Evolutionary conservation across 2,888 invertebrate species (phyloP).

Genomic region (Agrochola lota): DNA sequence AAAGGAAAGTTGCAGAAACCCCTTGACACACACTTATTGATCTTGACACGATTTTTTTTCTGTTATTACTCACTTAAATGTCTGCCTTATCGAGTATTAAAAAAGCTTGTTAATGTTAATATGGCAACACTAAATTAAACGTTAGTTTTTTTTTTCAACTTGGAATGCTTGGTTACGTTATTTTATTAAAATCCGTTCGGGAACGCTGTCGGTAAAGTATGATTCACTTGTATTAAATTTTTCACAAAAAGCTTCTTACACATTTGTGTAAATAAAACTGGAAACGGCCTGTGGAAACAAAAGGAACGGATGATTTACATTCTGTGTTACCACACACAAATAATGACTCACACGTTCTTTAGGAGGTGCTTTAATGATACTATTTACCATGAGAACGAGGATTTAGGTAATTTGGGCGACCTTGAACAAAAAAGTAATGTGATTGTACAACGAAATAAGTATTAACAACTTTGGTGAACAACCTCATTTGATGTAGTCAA

Average conservation of each 20-base stretch:
- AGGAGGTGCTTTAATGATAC: constrained; percentile 70
- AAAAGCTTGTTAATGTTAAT: constrained; percentile 81
- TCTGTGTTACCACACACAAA: constrained; percentile 77
- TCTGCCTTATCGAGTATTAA: constrained; percentile 67
- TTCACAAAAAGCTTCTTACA: constrained; percentile 80
- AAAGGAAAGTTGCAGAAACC: constrained; percentile 88
- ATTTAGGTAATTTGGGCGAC: constrained; percentile 69
- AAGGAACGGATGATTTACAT: constrained; percentile 78
- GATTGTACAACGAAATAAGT: constrained; percentile 41
- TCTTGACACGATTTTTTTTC: constrained; percentile 87
- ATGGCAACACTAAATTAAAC: constrained; percentile 85
- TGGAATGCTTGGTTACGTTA: constrained; percentile 86
- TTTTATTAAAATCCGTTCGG: constrained; percentile 74
- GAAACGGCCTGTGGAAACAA: constrained; percentile 81
- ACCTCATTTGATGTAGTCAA: constrained; percentile 55
- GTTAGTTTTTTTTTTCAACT: constrained; percentile 78
- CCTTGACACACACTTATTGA: constrained; percentile 89
- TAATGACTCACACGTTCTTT: constrained; percentile 79
- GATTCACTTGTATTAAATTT: constrained; percentile 79
- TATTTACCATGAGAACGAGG: constrained; percentile 67
- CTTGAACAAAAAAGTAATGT: constrained; percentile 58
- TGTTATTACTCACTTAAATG: constrained; percentile 76
- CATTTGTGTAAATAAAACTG: constrained; percentile 86
- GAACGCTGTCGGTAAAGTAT: constrained; percentile 71
- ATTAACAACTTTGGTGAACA: constrained; percentile 57